Evolutionary conservation across 2,888 invertebrate genomes (phyloP).

Genomic region (Watsonalla cultraria): DNA sequence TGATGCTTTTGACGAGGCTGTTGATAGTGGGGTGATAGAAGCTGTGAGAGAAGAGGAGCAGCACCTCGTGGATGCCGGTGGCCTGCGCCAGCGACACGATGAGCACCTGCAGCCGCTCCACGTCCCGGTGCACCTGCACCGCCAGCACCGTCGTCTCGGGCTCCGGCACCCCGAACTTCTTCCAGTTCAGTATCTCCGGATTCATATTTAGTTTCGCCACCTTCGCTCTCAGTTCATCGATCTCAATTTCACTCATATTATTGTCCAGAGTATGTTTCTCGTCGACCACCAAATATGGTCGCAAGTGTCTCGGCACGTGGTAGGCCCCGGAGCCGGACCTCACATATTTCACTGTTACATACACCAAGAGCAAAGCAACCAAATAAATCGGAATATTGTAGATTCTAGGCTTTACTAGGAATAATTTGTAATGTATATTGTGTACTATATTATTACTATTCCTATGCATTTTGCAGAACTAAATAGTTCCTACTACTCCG

Average conservation of each 20-base stretch:
- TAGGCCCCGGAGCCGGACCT: neutral
- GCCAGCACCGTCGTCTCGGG: slow-evolving; percentile 25
- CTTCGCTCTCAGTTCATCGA: slow-evolving; percentile 10
- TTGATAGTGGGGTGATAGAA: slow-evolving; percentile 34
- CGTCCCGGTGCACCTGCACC: slow-evolving; percentile 32
- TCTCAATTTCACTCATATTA: slow-evolving; percentile 6
- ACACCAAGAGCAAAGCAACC: slow-evolving; percentile 11
- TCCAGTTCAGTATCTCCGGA: slow-evolving; percentile 21
- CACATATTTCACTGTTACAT: slow-evolving; percentile 7
- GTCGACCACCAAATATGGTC: slow-evolving; percentile 14
- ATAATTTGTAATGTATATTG: neutral
- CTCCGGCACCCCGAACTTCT: slow-evolving; percentile 18
- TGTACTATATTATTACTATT: neutral
- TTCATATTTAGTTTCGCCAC: slow-evolving; percentile 25
- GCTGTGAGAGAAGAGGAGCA: slow-evolving; percentile 49
- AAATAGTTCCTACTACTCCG: too few relatives aligned
- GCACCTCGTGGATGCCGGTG: slow-evolving; percentile 22
- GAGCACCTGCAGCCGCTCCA: slow-evolving; percentile 32
- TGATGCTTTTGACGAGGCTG: slow-evolving; percentile 29
- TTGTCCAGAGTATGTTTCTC: slow-evolving; percentile 5
- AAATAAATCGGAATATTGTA: slow-evolving; percentile 17
- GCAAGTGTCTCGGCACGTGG: slow-evolving; percentile 11
- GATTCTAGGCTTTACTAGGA: neutral
- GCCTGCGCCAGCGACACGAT: slow-evolving; percentile 37
- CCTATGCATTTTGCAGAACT: slow-evolving; percentile 5